A percentile compares a stretch with the other conserved stretches of the same genome.
phyloP scores from a whole-genome alignment of 2,113 vertebrate species.

The Indri indri region DNA sequence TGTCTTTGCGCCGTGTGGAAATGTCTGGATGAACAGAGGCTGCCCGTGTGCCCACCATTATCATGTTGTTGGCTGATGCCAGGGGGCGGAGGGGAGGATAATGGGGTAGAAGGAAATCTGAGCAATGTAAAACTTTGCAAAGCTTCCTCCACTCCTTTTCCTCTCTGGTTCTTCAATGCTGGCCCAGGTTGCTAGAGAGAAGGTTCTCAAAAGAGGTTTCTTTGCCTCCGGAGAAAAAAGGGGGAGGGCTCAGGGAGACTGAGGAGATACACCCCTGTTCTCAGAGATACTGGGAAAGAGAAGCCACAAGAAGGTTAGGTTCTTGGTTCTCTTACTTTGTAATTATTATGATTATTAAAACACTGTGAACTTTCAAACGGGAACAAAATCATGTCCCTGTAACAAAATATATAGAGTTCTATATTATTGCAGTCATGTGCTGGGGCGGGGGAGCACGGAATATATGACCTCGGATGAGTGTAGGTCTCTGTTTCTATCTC shows the following conservation, averaged over 20 bases:
- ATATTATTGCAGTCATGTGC: not conserved
- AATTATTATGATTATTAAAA: conserved; percentile 48
- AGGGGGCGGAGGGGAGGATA: not conserved
- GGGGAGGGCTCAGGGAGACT: not conserved
- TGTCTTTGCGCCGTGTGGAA: conserved; percentile 41
- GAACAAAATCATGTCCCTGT: conserved; percentile 14
- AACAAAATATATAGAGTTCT: not conserved
- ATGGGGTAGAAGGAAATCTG: not conserved
- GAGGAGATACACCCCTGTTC: conserved; percentile 3
- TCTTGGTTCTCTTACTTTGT: conserved; percentile 31
- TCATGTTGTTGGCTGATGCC: conserved; percentile 53
- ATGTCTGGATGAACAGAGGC: conserved; percentile 28
- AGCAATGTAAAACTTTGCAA: conserved; percentile 62
- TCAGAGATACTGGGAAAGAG: conserved; percentile 9
- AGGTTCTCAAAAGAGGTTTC: conserved; percentile 34
- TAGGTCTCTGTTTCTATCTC: not conserved
- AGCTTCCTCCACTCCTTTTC: not conserved
- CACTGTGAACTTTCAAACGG: conserved; percentile 15
- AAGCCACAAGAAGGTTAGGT: conserved; percentile 4
- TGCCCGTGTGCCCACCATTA: conserved; percentile 24
- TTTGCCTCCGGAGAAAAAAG: conserved; percentile 42
- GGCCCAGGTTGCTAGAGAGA: not conserved
- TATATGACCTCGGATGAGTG: not conserved
- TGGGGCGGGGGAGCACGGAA: not conserved
- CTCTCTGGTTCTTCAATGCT: not conserved